Base-by-base conservation (phyloP, 1,140 invertebrate species). In the Drosophila lacteicornis region DNA sequence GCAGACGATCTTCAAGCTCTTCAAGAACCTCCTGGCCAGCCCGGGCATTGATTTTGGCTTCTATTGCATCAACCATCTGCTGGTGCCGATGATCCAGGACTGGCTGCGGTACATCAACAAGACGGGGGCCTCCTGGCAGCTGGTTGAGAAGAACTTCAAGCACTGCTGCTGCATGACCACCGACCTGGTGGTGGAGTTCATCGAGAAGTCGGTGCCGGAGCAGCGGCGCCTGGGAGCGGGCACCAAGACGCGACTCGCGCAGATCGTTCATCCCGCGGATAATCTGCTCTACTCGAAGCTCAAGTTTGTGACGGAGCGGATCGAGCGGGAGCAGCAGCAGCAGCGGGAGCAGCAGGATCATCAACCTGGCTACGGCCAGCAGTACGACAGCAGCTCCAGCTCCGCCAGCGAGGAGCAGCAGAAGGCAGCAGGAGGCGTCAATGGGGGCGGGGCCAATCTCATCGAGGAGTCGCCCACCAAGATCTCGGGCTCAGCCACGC, bases 111-210 rank as follows among this genome's bases (percentile, higher is more conserved):
- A 96, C 87, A 95, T 96, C 57, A 94, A 95, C 65, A 94, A 95
- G 67, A 94, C 95, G 2, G 94, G 94, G 76, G 94, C 94, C 75
- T 94, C 95, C 40, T 96, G 96, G 95, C 95, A 96, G 78, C 95
- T 95, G 47, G 95, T 96, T 74, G 96, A 96, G 76, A 95, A 96
- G 46, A 98, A 98, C 92, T 99, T 98, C 84, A 98, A 98, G 91
- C 97, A 98, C 84, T 98, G 97, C 83, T 98, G 97, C 91, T 98
- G 98, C 13, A 95, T 98, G 81, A 96, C 97, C 27, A 97, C 97
- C 5, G 98, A 99, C 90, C 94, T 98, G 33, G 95, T 98, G n/a
- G 97, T 99, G 0, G 96, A 98, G 90, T 97, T 97, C 82, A 93
- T 93, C 27, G 92, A 93, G 71, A 92, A 91, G 13, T 92, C 91